Evolutionary conservation across 2,888 invertebrate species (phyloP).

Genomic region (Brenthis ino): DNA sequence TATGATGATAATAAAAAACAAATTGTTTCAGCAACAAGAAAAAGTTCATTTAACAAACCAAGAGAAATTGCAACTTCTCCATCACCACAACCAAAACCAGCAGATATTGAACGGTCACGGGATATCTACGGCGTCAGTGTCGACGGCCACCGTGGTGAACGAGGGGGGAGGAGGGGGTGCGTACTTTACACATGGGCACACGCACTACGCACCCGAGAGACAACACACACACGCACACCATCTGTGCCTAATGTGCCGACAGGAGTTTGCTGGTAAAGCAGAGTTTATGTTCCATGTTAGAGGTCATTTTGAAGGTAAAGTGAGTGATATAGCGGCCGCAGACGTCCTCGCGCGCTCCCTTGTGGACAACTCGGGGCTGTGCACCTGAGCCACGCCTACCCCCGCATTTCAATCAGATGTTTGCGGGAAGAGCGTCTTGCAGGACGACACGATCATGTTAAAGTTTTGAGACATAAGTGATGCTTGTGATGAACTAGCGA

Average conservation of each 20-base stretch:
- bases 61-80: conserved; percentile 73
- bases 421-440: conserved; percentile 69
- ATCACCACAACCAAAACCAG: conserved; percentile 77
- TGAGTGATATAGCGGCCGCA: conserved; percentile 77
- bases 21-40: conserved; percentile 66
- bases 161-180: conserved; percentile 63
- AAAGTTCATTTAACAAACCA: conserved; percentile 77
- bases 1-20: too few relatives aligned
- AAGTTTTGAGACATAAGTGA: conserved; percentile 63
- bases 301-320: conserved; percentile 84
- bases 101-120: conserved; percentile 76
- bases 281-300: conserved; percentile 87
- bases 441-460: conserved; percentile 75
- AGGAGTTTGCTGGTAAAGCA: conserved; percentile 85
- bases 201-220: conserved; percentile 72
- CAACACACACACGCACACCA: conserved; percentile 78
- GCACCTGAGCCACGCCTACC: conserved; percentile 79
- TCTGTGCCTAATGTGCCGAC: conserved; percentile 85
- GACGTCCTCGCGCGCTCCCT: conserved; percentile 77
- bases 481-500: conserved; percentile 41
- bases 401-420: conserved; percentile 69
- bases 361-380: conserved; percentile 80
- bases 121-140: conserved; percentile 70
- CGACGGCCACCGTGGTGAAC: conserved; percentile 73
- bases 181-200: conserved; percentile 76